Evolutionary conservation across 2,888 invertebrate species (phyloP).

Genomic region (Cabera pusaria): DNA sequence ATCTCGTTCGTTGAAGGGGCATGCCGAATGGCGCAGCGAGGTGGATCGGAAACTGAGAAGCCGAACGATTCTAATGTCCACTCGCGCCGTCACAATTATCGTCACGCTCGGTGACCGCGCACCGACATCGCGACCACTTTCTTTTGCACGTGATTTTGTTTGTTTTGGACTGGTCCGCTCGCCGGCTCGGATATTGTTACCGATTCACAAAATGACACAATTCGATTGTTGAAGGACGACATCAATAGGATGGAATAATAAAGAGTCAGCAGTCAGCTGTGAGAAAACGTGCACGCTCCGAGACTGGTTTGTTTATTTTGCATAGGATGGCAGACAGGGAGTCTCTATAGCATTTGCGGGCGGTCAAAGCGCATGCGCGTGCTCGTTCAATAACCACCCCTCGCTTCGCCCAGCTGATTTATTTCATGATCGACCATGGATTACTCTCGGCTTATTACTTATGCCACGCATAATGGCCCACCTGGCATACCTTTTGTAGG

Average conservation of each 20-base stretch:
- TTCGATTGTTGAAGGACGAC: conserved; percentile 7
- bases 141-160: conserved; percentile 72
- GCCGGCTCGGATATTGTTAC: conserved; percentile 3
- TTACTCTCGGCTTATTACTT: conserved; percentile 14
- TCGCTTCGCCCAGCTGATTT: conserved; percentile 53
- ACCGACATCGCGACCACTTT: conserved; percentile 66
- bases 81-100: conserved; percentile 53
- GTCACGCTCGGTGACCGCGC: conserved; percentile 64
- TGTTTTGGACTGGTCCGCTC: conserved; percentile 36
- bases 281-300: conserved; percentile 66
- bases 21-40: conserved; percentile 59
- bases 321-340: conserved; percentile 48
- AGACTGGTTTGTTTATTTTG: conserved; percentile 74
- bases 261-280: conserved; percentile 42
- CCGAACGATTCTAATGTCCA: conserved; percentile 57
- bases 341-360: conserved; percentile 37
- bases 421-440: conserved; percentile 34
- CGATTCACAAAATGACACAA: no score
- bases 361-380: conserved; percentile 65
- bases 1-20: conserved; percentile 52
- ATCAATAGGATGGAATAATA: conserved; percentile 31
- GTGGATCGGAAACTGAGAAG: conserved; percentile 69
- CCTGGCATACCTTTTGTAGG: conserved; percentile 5
- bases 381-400: conserved; percentile 69
- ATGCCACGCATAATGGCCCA: conserved; percentile 7